A percentile compares a stretch with the other conserved stretches of the same genome.
These are phyloP conservation scores for Girardinus metallicus DNA, from an alignment of 2,797 vertebrate species.

Conservation along the genomic window DNA sequence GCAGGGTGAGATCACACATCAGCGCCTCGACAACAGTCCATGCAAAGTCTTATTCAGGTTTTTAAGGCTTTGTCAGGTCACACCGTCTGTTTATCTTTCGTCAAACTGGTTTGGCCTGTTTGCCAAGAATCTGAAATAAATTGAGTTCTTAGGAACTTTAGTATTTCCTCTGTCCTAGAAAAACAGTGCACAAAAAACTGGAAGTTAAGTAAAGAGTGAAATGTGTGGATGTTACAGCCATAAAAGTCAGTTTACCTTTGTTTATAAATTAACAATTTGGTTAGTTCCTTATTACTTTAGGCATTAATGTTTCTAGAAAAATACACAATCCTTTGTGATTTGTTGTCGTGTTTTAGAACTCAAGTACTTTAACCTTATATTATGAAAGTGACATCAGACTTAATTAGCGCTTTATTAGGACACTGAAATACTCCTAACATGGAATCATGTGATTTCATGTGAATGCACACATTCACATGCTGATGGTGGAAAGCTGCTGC, in stretches of 20 bases:
- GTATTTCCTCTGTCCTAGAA: neutral
- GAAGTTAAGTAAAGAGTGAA: neutral
- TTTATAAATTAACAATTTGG: neutral
- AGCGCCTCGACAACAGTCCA: too few relatives aligned
- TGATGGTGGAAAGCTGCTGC: too few relatives aligned
- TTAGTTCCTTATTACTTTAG: neutral
- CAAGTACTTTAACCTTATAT: neutral
- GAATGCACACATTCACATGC: too few relatives aligned
- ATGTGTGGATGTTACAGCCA: neutral
- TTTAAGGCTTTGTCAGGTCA: neutral
- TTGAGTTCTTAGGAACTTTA: neutral
- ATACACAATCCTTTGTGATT: neutral
- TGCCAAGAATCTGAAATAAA: neutral
- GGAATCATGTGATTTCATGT: too few relatives aligned
- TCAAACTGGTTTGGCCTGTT: neutral
- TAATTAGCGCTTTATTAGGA: too few relatives aligned
- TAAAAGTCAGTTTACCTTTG: neutral
- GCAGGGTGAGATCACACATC: conserved; percentile 74
- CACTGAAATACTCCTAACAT: too few relatives aligned
- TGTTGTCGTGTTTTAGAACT: neutral
- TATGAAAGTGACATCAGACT: too few relatives aligned
- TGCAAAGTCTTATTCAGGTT: neutral
- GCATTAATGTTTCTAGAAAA: neutral
- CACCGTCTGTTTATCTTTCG: conserved; percentile 4
- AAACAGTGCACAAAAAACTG: neutral